These are phyloP conservation scores for Drosophila ustulata DNA, from an alignment of 2,888 invertebrate genomes.

Conservation along the genomic window DNA sequence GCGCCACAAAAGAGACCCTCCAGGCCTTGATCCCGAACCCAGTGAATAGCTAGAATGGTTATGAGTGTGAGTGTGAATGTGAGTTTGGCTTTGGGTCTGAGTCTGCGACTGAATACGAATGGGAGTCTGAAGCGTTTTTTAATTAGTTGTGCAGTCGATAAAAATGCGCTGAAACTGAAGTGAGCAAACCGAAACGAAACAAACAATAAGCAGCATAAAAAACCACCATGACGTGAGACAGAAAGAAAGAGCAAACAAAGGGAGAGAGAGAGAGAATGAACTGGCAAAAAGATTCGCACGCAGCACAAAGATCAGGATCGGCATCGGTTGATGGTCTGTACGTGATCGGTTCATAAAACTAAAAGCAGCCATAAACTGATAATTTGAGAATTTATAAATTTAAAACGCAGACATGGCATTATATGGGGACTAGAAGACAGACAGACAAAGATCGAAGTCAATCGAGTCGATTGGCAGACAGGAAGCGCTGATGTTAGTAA, in stretches of 20 bases:
- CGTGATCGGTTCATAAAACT: slow-evolving; percentile 82
- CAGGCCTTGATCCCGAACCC: slow-evolving; percentile 8
- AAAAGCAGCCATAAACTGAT: slow-evolving; percentile 80
- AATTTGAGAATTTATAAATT: slow-evolving; percentile 81
- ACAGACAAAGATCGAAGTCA: slow-evolving; percentile 38
- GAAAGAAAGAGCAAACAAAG: slow-evolving; percentile 1
- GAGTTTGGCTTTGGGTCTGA: slow-evolving; percentile 34
- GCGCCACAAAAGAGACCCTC: slow-evolving; percentile 58
- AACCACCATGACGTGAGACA: slow-evolving; percentile 2
- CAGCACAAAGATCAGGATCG: slow-evolving; percentile 47
- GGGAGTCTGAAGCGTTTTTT: slow-evolving; percentile 77
- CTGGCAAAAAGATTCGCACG: slow-evolving; percentile 72
- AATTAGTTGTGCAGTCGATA: slow-evolving; percentile 79
- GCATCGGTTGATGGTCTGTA: slow-evolving; percentile 69
- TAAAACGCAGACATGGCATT: slow-evolving; percentile 67
- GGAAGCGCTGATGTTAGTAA: slow-evolving; percentile 57
- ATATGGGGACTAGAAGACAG: slow-evolving; percentile 34
- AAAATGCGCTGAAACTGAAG: slow-evolving; percentile 71
- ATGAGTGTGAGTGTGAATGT: slow-evolving; percentile 29
- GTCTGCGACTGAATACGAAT: slow-evolving; percentile 42
- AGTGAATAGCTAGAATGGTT: slow-evolving; percentile 9
- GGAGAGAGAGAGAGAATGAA: slow-evolving; percentile 21
- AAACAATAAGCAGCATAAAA: slow-evolving; percentile 26
- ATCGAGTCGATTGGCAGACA: slow-evolving; percentile 50
- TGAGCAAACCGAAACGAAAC: slow-evolving; percentile 45